A percentile compares a stretch with the other conserved stretches of the same genome.
These are phyloP conservation scores for Eupithecia subfuscata DNA, from an alignment of 2,888 invertebrate species.

Conservation along the genomic window DNA sequence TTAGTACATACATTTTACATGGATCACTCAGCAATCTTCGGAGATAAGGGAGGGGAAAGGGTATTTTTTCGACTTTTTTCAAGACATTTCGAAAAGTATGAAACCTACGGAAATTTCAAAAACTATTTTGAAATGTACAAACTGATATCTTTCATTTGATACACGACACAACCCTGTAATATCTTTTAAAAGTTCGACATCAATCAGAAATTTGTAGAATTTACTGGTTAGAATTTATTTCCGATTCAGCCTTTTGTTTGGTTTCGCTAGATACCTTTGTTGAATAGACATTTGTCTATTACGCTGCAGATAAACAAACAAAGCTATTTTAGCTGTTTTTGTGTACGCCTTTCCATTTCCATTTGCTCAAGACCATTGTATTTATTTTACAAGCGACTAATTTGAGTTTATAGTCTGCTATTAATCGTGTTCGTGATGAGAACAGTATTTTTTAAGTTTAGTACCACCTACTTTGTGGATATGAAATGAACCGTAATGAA, in stretches of 20 bases:
- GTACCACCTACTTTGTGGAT: background rate
- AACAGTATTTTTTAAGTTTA: background rate
- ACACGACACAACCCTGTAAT: too few species aligned
- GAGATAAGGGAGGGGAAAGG: too few species aligned
- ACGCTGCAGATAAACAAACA: slow-evolving; percentile 3
- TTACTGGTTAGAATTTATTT: background rate
- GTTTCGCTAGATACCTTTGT: background rate
- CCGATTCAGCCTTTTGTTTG: background rate
- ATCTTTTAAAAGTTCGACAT: too few species aligned
- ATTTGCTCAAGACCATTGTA: slow-evolving; percentile 28
- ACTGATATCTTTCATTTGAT: too few species aligned
- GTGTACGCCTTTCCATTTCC: slow-evolving; percentile 28
- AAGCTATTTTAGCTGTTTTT: slow-evolving; percentile 16
- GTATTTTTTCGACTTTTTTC: too few species aligned
- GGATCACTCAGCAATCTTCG: too few species aligned
- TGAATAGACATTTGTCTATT: slow-evolving; percentile 8
- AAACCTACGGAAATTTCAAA: too few species aligned
- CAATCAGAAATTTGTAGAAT: too few species aligned
- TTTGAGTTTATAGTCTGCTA: slow-evolving; percentile 29
- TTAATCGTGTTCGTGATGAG: slow-evolving; percentile 5
- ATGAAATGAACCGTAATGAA: background rate
- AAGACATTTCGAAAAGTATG: too few species aligned
- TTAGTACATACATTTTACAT: too few species aligned
- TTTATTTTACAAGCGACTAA: slow-evolving; percentile 27
- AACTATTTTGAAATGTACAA: too few species aligned